Base-by-base conservation (phyloP, 2,113 vertebrate genomes). In the Petaurus breviceps region DNA sequence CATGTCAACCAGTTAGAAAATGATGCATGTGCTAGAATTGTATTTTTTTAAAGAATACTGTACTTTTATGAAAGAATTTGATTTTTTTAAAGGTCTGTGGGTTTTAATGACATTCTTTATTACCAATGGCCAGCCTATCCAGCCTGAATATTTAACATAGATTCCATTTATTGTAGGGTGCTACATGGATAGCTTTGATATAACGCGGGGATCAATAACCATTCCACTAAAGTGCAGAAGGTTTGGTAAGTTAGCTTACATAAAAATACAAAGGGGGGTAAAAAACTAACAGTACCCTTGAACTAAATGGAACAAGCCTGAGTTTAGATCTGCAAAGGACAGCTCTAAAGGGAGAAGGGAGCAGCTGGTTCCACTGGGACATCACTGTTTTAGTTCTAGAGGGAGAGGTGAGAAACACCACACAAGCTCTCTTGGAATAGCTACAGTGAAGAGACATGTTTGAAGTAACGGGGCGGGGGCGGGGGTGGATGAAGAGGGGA, bases 101-200 rank as follows among this genome's bases (percentile, higher is more conserved):
- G 14, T 2, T 49, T 91, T 9, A 97, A 49, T 68, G 54, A 90
- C 28, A 97, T 89, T 54, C 53, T 95, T 92, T 49, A 25, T 1
- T 90, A 95, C 25, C n/a, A 93, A 54, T 0, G 0, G 53, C 61
- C 90, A 96, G 51, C 7, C 93, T 84, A 93, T 89, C 55, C 89
- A 95, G 57, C 84, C 0, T 9, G 96, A 96, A 95, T 93, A 92
- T 37, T 92, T 94, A 92, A 50, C 53, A 96, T 25, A 54, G 89
- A 92, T 93, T 89, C 94, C 51, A 93, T 95, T 97, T 97, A 91
- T 57, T 97, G 84, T 90, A 46, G 96, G 91, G 23, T 37, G 43
- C 95, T 89, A 93, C 54, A 91, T 92, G 92, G 91, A 91, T 16
- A 5, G 46, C 68, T 84, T 84, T 84, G 68, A 84, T 23, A 43